Evolutionary conservation across 2,797 vertebrate genomes (phyloP).

Genomic region (Myotis findleyi): DNA sequence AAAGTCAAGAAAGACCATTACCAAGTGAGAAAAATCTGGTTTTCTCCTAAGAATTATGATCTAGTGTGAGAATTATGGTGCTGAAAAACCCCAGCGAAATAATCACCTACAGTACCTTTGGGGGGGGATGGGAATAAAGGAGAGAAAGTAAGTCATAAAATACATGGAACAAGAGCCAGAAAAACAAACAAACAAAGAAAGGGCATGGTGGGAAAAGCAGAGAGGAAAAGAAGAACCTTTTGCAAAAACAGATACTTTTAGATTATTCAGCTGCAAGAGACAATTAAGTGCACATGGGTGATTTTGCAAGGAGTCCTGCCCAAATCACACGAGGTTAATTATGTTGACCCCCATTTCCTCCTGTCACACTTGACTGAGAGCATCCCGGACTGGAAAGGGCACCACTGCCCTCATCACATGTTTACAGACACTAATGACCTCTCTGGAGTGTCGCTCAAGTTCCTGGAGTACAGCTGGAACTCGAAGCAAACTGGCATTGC

Average conservation of each 20-base stretch:
- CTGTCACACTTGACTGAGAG: slow-evolving; percentile 62
- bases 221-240: background rate
- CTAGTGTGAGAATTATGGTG: background rate
- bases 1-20: background rate
- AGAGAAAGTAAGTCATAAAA: background rate
- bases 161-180: background rate
- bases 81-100: background rate
- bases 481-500: slow-evolving; percentile 57
- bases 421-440: slow-evolving; percentile 71
- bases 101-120: fast-evolving
- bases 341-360: slow-evolving; percentile 67
- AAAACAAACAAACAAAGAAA: background rate
- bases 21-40: background rate
- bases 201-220: background rate
- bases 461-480: background rate
- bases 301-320: slow-evolving; percentile 7
- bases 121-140: background rate
- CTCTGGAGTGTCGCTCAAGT: slow-evolving; percentile 59
- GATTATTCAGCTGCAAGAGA: slow-evolving; percentile 37
- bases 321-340: slow-evolving; percentile 68
- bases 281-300: background rate
- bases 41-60: background rate
- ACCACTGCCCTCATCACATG: background rate
- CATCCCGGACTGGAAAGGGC: slow-evolving; percentile 32
- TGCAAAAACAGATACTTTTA: background rate